phyloP scores from a whole-genome alignment of 2,797 vertebrate genomes.

The Cyclopterus lumpus region DNA sequence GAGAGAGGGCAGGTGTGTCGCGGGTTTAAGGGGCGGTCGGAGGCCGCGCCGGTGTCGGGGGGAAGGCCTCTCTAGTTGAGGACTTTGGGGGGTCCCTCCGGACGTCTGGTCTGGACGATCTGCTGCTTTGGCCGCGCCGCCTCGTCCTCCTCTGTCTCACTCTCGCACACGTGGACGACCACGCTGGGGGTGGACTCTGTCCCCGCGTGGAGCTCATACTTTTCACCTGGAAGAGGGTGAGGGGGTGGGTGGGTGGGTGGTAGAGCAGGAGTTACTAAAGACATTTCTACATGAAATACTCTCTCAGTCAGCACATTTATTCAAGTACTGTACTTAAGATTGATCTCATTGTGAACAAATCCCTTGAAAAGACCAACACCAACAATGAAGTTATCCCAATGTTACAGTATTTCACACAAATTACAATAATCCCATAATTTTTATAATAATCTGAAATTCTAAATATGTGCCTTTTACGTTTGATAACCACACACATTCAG shows the following conservation, averaged over 20 bases:
- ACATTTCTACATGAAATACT: not conserved
- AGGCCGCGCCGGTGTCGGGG: slow-evolving; percentile 47
- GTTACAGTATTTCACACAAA: not conserved
- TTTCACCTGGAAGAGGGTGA: slow-evolving; percentile 85
- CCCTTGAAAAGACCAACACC: not conserved
- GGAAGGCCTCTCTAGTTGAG: slow-evolving; percentile 79
- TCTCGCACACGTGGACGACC: slow-evolving; percentile 98
- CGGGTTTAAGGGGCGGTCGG: slow-evolving; percentile 67
- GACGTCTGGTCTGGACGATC: slow-evolving; percentile 94
- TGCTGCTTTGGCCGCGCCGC: slow-evolving; percentile 92
- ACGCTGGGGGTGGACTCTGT: slow-evolving; percentile 98
- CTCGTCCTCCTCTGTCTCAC: slow-evolving; percentile 90
- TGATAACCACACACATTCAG: not conserved
- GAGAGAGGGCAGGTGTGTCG: slow-evolving; percentile 79
- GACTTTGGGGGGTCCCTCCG: slow-evolving; percentile 84
- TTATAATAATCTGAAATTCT: not conserved
- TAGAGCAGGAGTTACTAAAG: not conserved
- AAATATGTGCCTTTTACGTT: not conserved
- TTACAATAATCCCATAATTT: not conserved
- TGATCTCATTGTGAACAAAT: not conserved
- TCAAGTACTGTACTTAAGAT: not conserved
- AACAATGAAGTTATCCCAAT: not conserved
- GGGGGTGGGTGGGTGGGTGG: not conserved
- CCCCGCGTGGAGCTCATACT: slow-evolving; percentile 97
- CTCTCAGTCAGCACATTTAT: not conserved